Evolutionary conservation across 2,888 invertebrate genomes (phyloP), one percentile per base, ranked within the genome.

Genomic region (Torymus tubicola): DNA sequence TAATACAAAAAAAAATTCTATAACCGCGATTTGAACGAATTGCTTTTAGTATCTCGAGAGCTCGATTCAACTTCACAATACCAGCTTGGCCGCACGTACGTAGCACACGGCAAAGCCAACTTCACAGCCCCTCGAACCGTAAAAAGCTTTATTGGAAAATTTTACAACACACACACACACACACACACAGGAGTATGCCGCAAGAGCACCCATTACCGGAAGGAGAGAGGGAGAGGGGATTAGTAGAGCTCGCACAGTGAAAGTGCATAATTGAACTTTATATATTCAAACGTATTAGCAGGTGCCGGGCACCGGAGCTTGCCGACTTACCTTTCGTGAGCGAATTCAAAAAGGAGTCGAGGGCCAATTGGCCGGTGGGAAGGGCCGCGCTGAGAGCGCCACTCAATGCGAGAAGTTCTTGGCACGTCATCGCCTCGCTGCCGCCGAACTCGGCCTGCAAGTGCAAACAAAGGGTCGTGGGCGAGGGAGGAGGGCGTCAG

Each of bases 301-400:
- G 8, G 1, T 1, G 1, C 21, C 21, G 21, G 10, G 42, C 57
- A n/a, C n/a, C 55, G 21, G 14, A 13, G 68, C 21, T 8, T 21
- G 5, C 11, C 12, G n/a, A 42, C 79, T 80, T 94, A 84, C 95
- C 96, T 88, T 96, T 96, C 12, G 95, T 95, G 67, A 96, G 92
- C 69, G 96, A 96, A 87, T 95, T 95, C 87, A 96, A 95, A 91
- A 96, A 96, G 0, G 96, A 95, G 88, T 96, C 96, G 70, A 96
- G 91, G 14, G 96, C 96, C 63, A 95, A 94, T 90, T 96, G 96
- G 21, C 96, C 96, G 4, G 97, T 97, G 2, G 97, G 97, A 82
- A 97, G 91, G 0, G 97, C 97, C 0, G 98, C 98, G 82, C 97
- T 97, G 75, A 98, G 93, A 0, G 97, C 97, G 12, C 98, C 98